These are phyloP conservation scores for Dasypogon diadema DNA, from an alignment of 2,888 invertebrate species.

Conservation along the genomic window DNA sequence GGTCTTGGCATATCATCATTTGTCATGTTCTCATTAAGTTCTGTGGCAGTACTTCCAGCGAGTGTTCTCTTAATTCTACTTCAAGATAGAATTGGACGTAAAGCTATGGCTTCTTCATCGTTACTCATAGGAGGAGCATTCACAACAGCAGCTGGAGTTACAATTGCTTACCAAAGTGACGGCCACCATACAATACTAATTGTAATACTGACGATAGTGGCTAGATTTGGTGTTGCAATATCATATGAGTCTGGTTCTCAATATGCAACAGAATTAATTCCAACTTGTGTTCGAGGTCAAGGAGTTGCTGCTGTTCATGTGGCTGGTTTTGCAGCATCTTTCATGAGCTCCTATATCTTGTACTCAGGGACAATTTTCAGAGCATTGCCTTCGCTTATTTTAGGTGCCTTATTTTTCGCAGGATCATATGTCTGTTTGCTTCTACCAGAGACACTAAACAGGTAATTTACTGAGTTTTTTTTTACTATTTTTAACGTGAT, in stretches of 20 bases:
- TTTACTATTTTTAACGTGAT: constrained; percentile 58
- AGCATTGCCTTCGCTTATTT: constrained; percentile 68
- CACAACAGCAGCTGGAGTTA: constrained; percentile 69
- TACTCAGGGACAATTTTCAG: constrained; percentile 63
- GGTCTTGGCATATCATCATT: constrained; percentile 72
- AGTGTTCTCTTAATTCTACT: constrained; percentile 69
- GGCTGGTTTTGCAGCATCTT: constrained; percentile 70
- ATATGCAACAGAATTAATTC: constrained; percentile 75
- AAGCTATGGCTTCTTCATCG: constrained; percentile 72
- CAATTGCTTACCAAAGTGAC: constrained; percentile 61
- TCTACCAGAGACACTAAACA: constrained; percentile 70
- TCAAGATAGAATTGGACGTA: constrained; percentile 69
- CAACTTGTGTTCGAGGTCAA: constrained; percentile 74
- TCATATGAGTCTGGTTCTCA: constrained; percentile 76
- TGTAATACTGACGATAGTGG: constrained; percentile 69
- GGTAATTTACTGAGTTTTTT: constrained; percentile 9
- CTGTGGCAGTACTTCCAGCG: constrained; percentile 72
- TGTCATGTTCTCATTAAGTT: constrained; percentile 71
- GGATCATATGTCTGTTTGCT: constrained; percentile 69
- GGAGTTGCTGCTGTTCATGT: constrained; percentile 74
- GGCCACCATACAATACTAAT: constrained; percentile 64
- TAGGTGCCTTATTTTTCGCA: constrained; percentile 66
- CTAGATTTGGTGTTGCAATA: constrained; percentile 73
- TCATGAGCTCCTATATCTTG: constrained; percentile 70
- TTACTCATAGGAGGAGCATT: constrained; percentile 71